phyloP scores from a whole-genome alignment of 1,140 invertebrate species.

The Drosophila mayri region DNA sequence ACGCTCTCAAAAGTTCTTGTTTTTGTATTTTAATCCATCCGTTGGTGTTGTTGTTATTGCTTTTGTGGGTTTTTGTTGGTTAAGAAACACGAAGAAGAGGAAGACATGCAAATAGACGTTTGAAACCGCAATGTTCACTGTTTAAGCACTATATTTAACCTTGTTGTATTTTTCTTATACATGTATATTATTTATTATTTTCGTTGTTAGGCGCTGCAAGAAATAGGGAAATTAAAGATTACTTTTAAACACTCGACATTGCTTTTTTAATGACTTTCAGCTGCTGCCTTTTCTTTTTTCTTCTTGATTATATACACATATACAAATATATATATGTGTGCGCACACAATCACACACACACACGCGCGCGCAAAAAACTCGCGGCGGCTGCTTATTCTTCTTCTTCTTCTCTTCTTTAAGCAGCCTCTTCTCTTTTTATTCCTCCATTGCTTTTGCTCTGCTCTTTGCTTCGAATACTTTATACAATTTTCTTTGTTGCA shows the following conservation, averaged over 20 bases:
- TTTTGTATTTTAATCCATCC: slow-evolving; percentile 57
- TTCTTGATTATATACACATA: slow-evolving; percentile 37
- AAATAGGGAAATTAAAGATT: slow-evolving; percentile 48
- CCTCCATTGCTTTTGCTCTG: slow-evolving; percentile 24
- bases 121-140: slow-evolving; percentile 51
- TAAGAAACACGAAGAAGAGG: slow-evolving; percentile 18
- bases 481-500: slow-evolving; percentile 76
- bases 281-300: slow-evolving; percentile 55
- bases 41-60: slow-evolving; percentile 43
- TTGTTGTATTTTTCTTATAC: slow-evolving; percentile 41
- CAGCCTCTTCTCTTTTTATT: slow-evolving; percentile 34
- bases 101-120: slow-evolving; percentile 34
- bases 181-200: slow-evolving; percentile 31
- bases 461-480: slow-evolving; percentile 55
- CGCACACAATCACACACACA: slow-evolving; percentile 31
- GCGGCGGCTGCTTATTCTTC: slow-evolving; percentile 32
- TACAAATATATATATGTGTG: slow-evolving; percentile 21
- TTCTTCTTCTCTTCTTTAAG: slow-evolving; percentile 40
- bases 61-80: slow-evolving; percentile 32
- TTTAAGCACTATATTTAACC: slow-evolving; percentile 44
- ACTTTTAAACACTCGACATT: slow-evolving; percentile 30
- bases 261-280: slow-evolving; percentile 44
- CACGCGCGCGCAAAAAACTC: slow-evolving; percentile 36
- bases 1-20: slow-evolving; percentile 53
- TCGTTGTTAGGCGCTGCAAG: slow-evolving; percentile 55